Evolutionary conservation across 2,888 invertebrate species (phyloP).

Genomic region (Sinopyrophorus schimmeli): DNA sequence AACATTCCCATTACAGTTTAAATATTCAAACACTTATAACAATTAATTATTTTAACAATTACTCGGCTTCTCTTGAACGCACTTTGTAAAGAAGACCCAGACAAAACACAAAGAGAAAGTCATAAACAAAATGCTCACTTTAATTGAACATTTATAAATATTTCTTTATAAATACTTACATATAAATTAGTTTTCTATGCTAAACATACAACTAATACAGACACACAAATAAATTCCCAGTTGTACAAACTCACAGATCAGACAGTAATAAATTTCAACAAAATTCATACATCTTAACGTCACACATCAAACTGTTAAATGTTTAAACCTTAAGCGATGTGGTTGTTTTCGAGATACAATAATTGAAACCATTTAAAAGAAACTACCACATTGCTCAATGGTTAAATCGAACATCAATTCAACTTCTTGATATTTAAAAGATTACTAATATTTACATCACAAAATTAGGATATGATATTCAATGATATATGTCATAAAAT

Average conservation of each 20-base stretch:
- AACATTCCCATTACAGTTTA: too few relatives aligned
- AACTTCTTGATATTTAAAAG: not conserved
- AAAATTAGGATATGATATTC: conserved; percentile 7
- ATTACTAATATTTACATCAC: conserved; percentile 12
- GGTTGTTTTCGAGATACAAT: too few relatives aligned
- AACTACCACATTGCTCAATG: too few relatives aligned
- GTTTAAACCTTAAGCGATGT: too few relatives aligned
- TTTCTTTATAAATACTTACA: conserved; percentile 29
- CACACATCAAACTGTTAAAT: not conserved
- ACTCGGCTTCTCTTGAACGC: too few relatives aligned
- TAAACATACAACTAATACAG: conserved; percentile 18
- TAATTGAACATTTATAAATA: conserved; percentile 31
- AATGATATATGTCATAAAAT: too few relatives aligned
- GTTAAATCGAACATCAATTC: too few relatives aligned
- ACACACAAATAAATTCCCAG: conserved; percentile 18
- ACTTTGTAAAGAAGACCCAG: too few relatives aligned
- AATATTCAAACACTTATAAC: too few relatives aligned
- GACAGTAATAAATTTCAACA: conserved; percentile 13
- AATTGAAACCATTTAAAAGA: too few relatives aligned
- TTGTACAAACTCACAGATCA: conserved; percentile 16
- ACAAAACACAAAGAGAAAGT: conserved; percentile 1
- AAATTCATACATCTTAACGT: not conserved
- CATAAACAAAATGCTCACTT: conserved; percentile 15
- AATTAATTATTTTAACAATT: too few relatives aligned
- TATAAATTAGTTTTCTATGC: conserved; percentile 24